A percentile compares a stretch with the other conserved stretches of the same genome.
Conservation (phyloP, 2,888 invertebrate genomes). For the Cotesia congregata region DNA sequence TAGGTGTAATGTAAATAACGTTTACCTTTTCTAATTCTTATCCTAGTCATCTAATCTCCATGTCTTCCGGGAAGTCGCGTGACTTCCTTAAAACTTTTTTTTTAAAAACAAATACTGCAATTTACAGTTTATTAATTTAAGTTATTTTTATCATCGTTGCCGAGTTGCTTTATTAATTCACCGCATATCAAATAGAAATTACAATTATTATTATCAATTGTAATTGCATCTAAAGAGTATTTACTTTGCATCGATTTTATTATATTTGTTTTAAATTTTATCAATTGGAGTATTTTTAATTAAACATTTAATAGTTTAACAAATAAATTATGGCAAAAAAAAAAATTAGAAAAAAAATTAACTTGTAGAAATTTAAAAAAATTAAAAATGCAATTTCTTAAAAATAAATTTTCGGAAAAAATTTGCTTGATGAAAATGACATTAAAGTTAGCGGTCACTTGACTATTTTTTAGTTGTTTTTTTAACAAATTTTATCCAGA, state of each 20-base stretch:
- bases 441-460: no score
- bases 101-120: neutral
- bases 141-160: constrained; percentile 32
- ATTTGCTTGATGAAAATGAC: no score
- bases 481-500: no score
- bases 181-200: neutral
- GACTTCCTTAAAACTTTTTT: neutral
- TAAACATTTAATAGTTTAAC: no score
- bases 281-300: neutral
- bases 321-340: no score
- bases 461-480: no score
- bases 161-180: neutral
- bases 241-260: neutral
- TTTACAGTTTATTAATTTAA: neutral
- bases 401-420: no score
- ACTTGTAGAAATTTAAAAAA: no score
- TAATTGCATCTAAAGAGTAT: neutral
- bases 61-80: constrained; percentile 13
- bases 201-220: neutral
- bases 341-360: no score
- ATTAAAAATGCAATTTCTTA: no score
- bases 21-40: constrained; percentile 7
- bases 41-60: constrained; percentile 3
- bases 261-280: neutral
- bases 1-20: neutral